These are phyloP conservation scores for Sebastes vulpes DNA, from an alignment of 2,797 vertebrate genomes.

Conservation along the genomic window DNA sequence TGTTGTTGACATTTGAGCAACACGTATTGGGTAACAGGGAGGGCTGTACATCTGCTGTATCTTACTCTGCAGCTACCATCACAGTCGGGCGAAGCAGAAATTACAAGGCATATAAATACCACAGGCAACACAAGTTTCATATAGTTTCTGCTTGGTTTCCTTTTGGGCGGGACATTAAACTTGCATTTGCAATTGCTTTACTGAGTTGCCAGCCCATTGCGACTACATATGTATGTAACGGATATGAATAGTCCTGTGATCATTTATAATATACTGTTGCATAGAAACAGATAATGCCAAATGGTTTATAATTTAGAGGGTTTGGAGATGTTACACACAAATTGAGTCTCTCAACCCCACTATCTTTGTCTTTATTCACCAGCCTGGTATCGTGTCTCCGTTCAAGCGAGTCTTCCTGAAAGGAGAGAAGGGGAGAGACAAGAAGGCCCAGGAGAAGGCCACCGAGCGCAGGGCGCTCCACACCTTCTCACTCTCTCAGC, in stretches of 20 bases:
- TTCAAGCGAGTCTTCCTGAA: constrained; percentile 99
- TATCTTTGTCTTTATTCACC: constrained; percentile 57
- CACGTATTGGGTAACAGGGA: constrained; percentile 9
- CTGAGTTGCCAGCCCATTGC: neutral
- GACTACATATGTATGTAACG: neutral
- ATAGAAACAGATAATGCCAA: neutral
- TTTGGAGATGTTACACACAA: neutral
- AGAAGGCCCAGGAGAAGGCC: constrained; percentile 97
- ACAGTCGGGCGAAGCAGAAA: constrained; percentile 23
- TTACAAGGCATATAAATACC: neutral
- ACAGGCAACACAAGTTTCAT: neutral
- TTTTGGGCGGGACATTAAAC: neutral
- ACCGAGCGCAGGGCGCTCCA: constrained; percentile 94
- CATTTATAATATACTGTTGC: neutral
- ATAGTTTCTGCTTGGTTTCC: neutral
- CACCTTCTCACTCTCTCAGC: constrained; percentile 91
- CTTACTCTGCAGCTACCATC: neutral
- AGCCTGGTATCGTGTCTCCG: constrained; percentile 97
- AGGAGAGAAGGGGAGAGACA: constrained; percentile 96
- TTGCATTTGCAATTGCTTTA: neutral
- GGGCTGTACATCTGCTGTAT: constrained; percentile 3
- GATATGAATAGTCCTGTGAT: neutral
- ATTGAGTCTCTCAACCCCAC: neutral
- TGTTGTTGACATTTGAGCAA: constrained; percentile 31
- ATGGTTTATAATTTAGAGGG: neutral